Evolutionary conservation across 92 coral and sea anemone genomes (phyloP).

Genomic region (Phenganax stokvisi): DNA sequence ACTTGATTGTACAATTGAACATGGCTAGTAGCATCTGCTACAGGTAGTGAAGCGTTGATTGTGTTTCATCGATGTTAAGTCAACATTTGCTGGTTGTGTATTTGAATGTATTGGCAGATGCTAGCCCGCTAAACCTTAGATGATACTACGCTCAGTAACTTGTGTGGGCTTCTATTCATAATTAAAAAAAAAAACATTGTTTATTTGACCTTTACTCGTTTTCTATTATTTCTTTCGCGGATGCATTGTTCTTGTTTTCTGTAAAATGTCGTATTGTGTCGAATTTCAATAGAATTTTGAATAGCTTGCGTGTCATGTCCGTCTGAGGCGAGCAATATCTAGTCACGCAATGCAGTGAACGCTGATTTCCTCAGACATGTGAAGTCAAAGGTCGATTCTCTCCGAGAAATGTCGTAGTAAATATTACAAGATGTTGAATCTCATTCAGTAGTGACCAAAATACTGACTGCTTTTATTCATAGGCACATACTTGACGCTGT

Average conservation of each 20-base stretch:
- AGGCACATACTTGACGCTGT: too few species aligned
- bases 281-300: constrained; percentile 9
- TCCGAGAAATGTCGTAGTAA: constrained; percentile 9
- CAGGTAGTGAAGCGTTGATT: neutral
- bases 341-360: constrained; percentile 28
- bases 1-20: neutral
- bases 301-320: constrained; percentile 35
- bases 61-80: neutral
- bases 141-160: neutral
- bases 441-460: neutral
- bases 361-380: neutral
- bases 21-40: neutral
- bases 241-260: constrained; percentile 19
- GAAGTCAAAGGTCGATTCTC: constrained; percentile 40
- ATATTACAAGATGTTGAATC: neutral
- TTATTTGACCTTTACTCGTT: constrained; percentile 20
- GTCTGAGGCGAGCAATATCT: neutral
- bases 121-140: neutral
- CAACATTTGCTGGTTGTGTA: neutral
- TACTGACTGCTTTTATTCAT: too few species aligned
- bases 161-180: constrained; percentile 4
- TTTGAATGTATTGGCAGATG: constrained; percentile 2
- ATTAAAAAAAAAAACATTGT: constrained; percentile 21
- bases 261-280: constrained; percentile 5
- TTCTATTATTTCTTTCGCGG: constrained; percentile 15